phyloP scores from a whole-genome alignment of 2,797 vertebrate genomes.

The Cephalopachus bancanus region DNA sequence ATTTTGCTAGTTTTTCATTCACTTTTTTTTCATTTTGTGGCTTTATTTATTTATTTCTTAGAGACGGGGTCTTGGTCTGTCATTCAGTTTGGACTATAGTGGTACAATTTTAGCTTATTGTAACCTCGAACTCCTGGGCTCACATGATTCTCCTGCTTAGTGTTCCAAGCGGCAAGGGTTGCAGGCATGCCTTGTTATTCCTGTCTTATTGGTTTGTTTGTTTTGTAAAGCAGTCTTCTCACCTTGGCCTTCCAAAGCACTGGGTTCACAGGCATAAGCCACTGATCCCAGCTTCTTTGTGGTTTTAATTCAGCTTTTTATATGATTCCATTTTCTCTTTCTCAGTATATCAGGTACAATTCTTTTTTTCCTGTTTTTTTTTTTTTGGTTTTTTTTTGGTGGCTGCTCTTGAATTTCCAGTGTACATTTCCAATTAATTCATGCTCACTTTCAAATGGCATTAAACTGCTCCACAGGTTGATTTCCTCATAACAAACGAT shows the following conservation, averaged over 20 bases:
- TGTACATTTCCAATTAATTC: neutral
- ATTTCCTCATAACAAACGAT: neutral
- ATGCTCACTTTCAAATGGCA: neutral
- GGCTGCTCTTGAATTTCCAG: neutral
- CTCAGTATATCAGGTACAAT: neutral
- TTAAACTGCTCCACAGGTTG: neutral
- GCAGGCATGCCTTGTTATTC: neutral
- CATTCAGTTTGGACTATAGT: neutral
- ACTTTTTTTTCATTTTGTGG: neutral
- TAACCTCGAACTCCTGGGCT: neutral
- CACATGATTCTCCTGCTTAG: neutral
- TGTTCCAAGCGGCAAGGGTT: neutral
- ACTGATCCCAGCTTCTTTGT: neutral
- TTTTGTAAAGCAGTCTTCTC: neutral
- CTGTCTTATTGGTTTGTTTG: too few relatives aligned
- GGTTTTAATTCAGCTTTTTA: neutral
- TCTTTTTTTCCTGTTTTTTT: neutral
- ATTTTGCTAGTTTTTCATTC: neutral
- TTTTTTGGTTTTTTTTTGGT: neutral
- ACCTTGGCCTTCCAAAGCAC: neutral
- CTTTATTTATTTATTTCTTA: neutral
- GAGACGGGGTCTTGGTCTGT: neutral
- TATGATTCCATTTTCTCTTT: neutral
- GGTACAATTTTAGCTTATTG: neutral
- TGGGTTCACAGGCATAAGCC: neutral